Evolutionary conservation across 1,140 invertebrate species (phyloP), one percentile per base, ranked within the genome.

Genomic region (Papilio glaucus): DNA sequence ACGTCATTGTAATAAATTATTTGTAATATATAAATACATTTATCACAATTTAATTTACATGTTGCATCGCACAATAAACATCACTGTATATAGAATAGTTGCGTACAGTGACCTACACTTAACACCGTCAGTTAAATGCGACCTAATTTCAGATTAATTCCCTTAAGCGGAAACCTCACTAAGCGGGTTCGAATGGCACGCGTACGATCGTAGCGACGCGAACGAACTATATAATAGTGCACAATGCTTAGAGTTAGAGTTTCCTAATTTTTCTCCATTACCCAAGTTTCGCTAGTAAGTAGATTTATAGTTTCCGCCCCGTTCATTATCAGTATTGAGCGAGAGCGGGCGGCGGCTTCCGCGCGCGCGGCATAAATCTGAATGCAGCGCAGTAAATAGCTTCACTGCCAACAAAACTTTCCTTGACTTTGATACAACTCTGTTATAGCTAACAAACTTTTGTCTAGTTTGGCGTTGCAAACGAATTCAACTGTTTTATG

Each of bases 101-200:
- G 18, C 78, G 85, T 83, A 71, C 89, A 87, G 65, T 90, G 88
- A 91, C 88, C 89, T 78, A 84, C 83, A 83, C 82, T 88, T 90
- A 82, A 87, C 86, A 85, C 84, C 76, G 77, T 77, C 84, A 85
- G 84, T 90, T 89, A 85, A 88, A 84, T 88, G 85, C 84, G 89
- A 93, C 90, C 90, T 87, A 93, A 93, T 93, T 93, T 87, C 82
- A 87, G 85, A 91, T 91, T 91, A 91, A 93, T 93, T 87, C 88
- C 85, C 85, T 91, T 92, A 92, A 86, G 84, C 88, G 87, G 90
- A 93, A 93, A 91, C 90, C 90, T 91, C 89, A 93, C 89, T 88
- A 91, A 90, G 87, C 87, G 83, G 85, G 87, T 89, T 88, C 88
- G 83, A 90, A 90, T 88, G 80, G 87, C 86, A 85, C 76, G 81